Evolutionary conservation across 2,113 vertebrate species (phyloP).

Genomic region (Platysteira castanea): DNA sequence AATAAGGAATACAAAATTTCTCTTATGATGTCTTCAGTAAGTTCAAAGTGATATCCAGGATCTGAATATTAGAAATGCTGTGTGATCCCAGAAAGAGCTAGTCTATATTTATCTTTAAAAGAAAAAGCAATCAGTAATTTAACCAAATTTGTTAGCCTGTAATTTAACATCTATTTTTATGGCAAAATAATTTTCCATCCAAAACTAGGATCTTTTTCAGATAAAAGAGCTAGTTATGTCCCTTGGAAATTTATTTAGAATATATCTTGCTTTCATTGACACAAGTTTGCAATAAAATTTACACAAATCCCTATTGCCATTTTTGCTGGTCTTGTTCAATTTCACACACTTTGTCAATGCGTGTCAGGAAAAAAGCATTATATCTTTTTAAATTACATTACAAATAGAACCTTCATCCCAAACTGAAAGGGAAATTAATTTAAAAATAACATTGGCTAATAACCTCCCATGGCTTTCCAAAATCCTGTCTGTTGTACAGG

Average conservation of each 20-base stretch:
- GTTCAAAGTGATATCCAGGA: not conserved
- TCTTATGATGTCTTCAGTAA: not conserved
- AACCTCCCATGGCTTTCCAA: constrained; percentile 31
- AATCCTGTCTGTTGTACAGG: constrained; percentile 13
- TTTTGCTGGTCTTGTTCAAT: not conserved
- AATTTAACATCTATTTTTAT: not conserved
- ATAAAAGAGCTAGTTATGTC: not conserved
- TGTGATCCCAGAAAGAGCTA: not conserved
- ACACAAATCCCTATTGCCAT: not conserved
- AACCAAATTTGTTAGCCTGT: not conserved
- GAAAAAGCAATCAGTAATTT: not conserved
- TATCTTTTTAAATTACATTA: constrained; percentile 50
- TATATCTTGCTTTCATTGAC: not conserved
- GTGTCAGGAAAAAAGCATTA: constrained; percentile 49
- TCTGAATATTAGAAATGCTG: not conserved
- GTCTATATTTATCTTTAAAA: not conserved
- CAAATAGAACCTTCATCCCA: not conserved
- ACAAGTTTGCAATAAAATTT: not conserved
- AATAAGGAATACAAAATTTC: not conserved
- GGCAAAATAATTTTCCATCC: not conserved
- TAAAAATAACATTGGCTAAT: constrained; percentile 32
- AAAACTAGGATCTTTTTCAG: not conserved
- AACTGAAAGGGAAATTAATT: constrained; percentile 60
- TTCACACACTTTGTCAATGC: constrained; percentile 7
- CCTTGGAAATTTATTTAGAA: constrained; percentile 34